Base-by-base conservation (phyloP, 2,113 vertebrate species). In the Aspidoscelis tigris region DNA sequence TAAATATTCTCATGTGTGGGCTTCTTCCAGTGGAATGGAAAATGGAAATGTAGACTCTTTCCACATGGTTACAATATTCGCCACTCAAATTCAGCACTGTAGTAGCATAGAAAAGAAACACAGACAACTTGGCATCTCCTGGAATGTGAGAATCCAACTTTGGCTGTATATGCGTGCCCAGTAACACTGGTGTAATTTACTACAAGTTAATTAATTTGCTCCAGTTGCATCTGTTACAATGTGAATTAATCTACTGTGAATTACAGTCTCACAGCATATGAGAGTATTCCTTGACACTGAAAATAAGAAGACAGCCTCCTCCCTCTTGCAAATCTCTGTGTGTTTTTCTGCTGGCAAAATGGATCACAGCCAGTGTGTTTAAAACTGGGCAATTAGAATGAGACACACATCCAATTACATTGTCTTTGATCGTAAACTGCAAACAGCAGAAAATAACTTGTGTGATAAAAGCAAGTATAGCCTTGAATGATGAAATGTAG, bases 361-460 rank as follows among this genome's bases (percentile, higher is more conserved):
- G 16, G 53, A 55, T 77, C 20, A 11, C 8, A 78, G 39, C 55
- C 76, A 41, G 4, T 39, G 16, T 43, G 2, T 47, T n/a, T 53
- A 53, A 76, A 76, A 76, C 21, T 22, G n/a, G 24, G 26, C 20
- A 26, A 53, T 53, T 41, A 11, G 39, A 6, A 33, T 53, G 24
- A n/a, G 21, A 77, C 20, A 11, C 16, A 50, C 11, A 39, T 16
- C 18, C 55, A 64, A 21, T 43, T 64, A 78, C 33, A 64, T 1
- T 10, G 7, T 73, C 80, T 77, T 22, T 41, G 18, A 47, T 1
- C 0, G 50, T 82, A 39, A 80, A 78, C 12, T 64, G 73, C 61
- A 66, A 89, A 83, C 64, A 55, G n/a, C 0, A 41, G 89, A 81
- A 64, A 61, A 61, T 44, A 43, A 64, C 22, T 43, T 72, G 26